Evolutionary conservation across 1,140 invertebrate genomes (phyloP), one percentile per base, ranked within the genome.

Genomic region (Plodia interpunctella): DNA sequence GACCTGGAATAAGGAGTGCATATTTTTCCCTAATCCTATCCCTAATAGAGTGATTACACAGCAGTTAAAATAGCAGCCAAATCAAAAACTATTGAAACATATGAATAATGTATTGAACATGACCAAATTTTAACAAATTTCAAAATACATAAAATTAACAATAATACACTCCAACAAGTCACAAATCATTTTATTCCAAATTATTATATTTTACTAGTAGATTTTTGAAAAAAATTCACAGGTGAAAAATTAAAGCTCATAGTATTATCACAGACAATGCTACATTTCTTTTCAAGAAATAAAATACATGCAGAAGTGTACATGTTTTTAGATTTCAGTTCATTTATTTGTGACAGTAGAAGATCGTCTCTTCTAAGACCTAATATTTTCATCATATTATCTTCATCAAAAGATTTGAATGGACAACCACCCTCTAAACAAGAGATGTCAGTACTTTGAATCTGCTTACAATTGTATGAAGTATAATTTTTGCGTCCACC

Each of bases 401-500:
- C 62, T 30, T 55, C 60, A 63, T 93, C 91, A 80, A 92, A 93
- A 68, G 90, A 87, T 69, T 90, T 91, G 59, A 93, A 93, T 4
- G 92, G 92, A 65, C 92, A 93, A 25, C 92, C 92, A 54, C 92
- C 92, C 85, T 93, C 92, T 55, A 88, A 90, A 63, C 77, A 90
- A 19, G 90, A 66, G 30, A 83, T 87, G 53, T 89, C 80, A 19
- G 60, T 62, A 11, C 66, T 68, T 49, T 92, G 92, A 49, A 94
- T 90, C 21, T 72, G 63, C 9, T 75, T 60, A 70, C 94, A 94
- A 61, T 73, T 87, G 55, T 91, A 91, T 20, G 91, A 91, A 38
- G 76, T 81, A 60, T 95, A 95, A 74, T 91, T 91, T 70, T 88
- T 93, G 61, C 89, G 84, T 5, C 89, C 81, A n/a, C 94, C 94